Conservation (phyloP, 1,140 invertebrate genomes). For the Copidosoma floridanum region DNA sequence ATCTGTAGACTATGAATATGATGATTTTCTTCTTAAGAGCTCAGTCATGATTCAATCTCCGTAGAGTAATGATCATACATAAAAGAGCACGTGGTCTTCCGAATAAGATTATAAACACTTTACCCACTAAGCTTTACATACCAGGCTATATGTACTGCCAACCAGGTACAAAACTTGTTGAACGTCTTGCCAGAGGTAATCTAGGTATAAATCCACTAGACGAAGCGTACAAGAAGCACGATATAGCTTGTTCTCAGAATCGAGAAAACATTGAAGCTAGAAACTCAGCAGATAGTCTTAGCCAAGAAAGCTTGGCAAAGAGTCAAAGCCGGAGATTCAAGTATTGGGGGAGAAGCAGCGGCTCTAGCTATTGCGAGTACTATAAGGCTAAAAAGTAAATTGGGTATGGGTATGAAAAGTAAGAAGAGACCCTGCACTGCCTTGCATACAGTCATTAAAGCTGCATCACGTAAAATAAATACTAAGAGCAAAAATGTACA, state of each 20-base stretch:
- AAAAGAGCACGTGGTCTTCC: conserved; percentile 27
- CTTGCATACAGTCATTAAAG: too few relatives aligned
- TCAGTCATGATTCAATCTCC: neutral
- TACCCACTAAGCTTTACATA: conserved; percentile 53
- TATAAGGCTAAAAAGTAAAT: conserved; percentile 43
- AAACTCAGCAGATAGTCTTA: conserved; percentile 48
- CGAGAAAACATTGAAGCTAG: conserved; percentile 40
- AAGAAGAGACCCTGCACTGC: too few relatives aligned
- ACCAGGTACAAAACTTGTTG: conserved; percentile 52
- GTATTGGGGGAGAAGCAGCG: conserved; percentile 39
- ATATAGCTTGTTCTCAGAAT: conserved; percentile 49
- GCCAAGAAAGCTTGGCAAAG: conserved; percentile 44
- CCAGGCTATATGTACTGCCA: conserved; percentile 55
- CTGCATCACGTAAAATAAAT: too few relatives aligned
- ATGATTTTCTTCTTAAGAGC: neutral
- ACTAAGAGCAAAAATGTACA: neutral
- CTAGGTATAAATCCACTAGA: conserved; percentile 51
- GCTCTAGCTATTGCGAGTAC: conserved; percentile 37
- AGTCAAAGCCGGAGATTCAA: conserved; percentile 45
- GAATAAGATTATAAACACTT: conserved; percentile 47
- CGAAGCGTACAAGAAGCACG: conserved; percentile 50
- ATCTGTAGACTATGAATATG: too few relatives aligned
- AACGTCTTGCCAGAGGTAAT: conserved; percentile 49
- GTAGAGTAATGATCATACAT: conserved; percentile 5
- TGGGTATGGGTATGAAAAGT: conserved; percentile 37